phyloP scores from a whole-genome alignment of 1,140 invertebrate genomes.

The Oscheius sp. region DNA sequence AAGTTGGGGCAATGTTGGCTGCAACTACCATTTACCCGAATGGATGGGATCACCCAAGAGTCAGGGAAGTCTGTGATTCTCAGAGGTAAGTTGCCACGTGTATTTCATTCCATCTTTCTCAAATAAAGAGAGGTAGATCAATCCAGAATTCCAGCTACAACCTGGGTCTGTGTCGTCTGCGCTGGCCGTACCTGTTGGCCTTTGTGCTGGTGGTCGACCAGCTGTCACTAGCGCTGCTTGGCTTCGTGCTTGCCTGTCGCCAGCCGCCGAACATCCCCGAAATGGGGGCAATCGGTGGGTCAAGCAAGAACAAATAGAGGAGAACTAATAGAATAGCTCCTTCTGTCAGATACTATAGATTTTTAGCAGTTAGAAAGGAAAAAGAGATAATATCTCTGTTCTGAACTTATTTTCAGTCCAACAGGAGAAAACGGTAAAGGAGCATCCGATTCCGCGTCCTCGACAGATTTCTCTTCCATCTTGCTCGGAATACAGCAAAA shows the following conservation, averaged over 20 bases:
- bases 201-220: slow-evolving; percentile 87
- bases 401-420: slow-evolving; percentile 1
- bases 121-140: neutral
- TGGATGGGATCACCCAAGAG: slow-evolving; percentile 80
- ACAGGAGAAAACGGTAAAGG: slow-evolving; percentile 1
- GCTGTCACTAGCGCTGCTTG: slow-evolving; percentile 79
- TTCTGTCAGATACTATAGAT: neutral
- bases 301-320: neutral
- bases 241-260: slow-evolving; percentile 82
- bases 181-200: slow-evolving; percentile 91
- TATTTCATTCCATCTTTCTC: too few species aligned
- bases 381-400: neutral
- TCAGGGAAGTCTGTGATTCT: slow-evolving; percentile 80
- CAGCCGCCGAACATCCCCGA: slow-evolving; percentile 66
- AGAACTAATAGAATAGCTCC: neutral
- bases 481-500: neutral
- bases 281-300: slow-evolving; percentile 1
- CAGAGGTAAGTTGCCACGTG: slow-evolving; percentile 66
- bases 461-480: slow-evolving; percentile 28
- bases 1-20: slow-evolving; percentile 77
- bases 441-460: slow-evolving; percentile 18
- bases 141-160: slow-evolving; percentile 65
- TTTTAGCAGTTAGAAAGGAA: neutral
- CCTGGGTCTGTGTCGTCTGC: slow-evolving; percentile 78
- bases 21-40: slow-evolving; percentile 85